Conservation (phyloP, 2,888 invertebrate genomes). For the Ophion ellenae region DNA sequence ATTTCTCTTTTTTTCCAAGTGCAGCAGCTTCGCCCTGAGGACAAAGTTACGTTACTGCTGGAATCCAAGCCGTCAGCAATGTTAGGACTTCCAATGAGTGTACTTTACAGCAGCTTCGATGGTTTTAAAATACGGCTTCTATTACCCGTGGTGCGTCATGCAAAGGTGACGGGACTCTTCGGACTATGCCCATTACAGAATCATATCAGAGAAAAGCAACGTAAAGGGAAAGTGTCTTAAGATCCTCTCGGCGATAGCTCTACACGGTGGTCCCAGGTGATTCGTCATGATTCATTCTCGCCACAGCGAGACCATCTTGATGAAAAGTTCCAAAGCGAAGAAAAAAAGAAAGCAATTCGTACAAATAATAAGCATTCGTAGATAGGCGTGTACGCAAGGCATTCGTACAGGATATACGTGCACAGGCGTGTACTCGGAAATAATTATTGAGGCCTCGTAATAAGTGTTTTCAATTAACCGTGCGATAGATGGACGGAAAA, state of each 20-base stretch:
- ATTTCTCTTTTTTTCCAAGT: neutral
- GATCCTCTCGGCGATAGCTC: conserved; percentile 29
- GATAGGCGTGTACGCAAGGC: neutral
- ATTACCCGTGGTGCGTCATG: conserved; percentile 4
- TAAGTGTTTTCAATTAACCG: conserved; percentile 54
- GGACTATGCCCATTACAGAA: conserved; percentile 26
- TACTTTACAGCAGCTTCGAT: conserved; percentile 40
- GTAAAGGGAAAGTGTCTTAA: conserved; percentile 10
- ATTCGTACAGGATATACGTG: neutral
- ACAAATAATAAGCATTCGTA: neutral
- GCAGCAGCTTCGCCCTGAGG: neutral
- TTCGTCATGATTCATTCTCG: conserved; percentile 4
- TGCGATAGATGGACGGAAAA: conserved; percentile 23
- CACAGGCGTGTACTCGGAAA: neutral
- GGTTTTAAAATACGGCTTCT: conserved; percentile 8
- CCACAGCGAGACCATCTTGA: neutral
- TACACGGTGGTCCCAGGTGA: neutral
- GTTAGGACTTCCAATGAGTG: conserved; percentile 36
- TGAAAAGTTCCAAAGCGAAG: too few species aligned
- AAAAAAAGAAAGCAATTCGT: too few species aligned
- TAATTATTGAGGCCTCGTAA: conserved; percentile 21
- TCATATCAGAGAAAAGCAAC: conserved; percentile 24
- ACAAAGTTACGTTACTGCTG: neutral
- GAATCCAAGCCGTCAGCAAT: neutral
- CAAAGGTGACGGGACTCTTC: neutral